A percentile compares a stretch with the other conserved stretches of the same genome.
These are phyloP conservation scores for Eulemur albifrons DNA, from an alignment of 2,797 vertebrate species.

Conservation along the genomic window DNA sequence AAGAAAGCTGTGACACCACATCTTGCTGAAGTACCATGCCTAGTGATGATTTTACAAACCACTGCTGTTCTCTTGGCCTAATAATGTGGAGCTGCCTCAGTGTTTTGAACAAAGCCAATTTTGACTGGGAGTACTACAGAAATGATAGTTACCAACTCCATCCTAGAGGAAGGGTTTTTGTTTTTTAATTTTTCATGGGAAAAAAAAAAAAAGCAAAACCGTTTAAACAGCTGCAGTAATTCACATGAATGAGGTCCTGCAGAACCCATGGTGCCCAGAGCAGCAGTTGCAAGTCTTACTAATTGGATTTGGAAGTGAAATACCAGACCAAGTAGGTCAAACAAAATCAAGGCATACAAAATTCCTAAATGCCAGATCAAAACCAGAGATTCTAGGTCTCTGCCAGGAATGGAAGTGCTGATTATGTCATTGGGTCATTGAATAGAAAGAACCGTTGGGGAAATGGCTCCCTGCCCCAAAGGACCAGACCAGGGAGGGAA, in stretches of 20 bases:
- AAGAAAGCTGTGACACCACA: not conserved
- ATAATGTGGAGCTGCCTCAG: not conserved
- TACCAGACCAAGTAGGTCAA: slow-evolving; percentile 56
- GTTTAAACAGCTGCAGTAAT: not conserved
- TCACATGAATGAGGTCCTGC: not conserved
- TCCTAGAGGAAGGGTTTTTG: not conserved
- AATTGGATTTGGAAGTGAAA: slow-evolving; percentile 62
- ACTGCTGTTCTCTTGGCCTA: not conserved
- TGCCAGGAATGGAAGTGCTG: not conserved
- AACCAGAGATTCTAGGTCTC: slow-evolving; percentile 33
- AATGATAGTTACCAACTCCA: not conserved
- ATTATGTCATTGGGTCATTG: not conserved
- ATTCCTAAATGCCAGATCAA: slow-evolving; percentile 71
- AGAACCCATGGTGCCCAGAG: not conserved
- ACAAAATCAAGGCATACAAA: slow-evolving; percentile 48
- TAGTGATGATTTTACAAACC: not conserved
- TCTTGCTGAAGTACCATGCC: not conserved
- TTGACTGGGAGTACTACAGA: not conserved
- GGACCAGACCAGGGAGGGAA: not conserved
- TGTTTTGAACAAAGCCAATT: not conserved
- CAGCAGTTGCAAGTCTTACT: slow-evolving; percentile 37
- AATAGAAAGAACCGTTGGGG: not conserved
- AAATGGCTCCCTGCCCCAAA: not conserved
- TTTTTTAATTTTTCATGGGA: not conserved
- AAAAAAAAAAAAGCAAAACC: not conserved